Evolutionary conservation across 2,797 vertebrate species (phyloP).

Genomic region (Cirrhinus mrigala): DNA sequence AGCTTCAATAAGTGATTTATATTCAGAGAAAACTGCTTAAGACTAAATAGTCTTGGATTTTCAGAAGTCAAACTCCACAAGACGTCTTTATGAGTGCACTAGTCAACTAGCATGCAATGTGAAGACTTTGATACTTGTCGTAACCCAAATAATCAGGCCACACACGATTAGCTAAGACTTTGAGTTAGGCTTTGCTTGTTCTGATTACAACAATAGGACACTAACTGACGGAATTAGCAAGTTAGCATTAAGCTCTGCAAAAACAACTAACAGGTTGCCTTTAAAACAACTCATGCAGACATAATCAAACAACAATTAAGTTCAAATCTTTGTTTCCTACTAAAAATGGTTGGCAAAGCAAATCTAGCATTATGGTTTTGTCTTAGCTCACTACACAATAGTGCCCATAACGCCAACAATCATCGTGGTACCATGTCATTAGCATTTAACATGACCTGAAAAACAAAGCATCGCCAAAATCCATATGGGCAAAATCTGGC

Average conservation of each 20-base stretch:
- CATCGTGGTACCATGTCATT: constrained; percentile 1
- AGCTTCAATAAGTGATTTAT: constrained; percentile 37
- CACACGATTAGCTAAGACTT: not conserved
- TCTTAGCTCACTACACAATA: not conserved
- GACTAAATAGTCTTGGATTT: not conserved
- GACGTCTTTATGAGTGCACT: not conserved
- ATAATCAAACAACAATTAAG: not conserved
- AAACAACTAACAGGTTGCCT: constrained; percentile 16
- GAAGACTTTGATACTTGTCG: not conserved
- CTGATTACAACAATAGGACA: not conserved
- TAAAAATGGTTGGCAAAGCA: not conserved
- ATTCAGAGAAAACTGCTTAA: not conserved
- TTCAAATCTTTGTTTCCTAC: not conserved
- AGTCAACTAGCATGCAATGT: not conserved
- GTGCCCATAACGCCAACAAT: not conserved
- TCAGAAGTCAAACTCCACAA: not conserved
- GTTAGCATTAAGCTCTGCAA: constrained; percentile 10
- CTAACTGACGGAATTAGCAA: not conserved
- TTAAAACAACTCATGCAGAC: constrained; percentile 1
- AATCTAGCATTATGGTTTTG: not conserved
- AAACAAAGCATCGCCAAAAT: constrained; percentile 6
- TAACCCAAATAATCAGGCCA: not conserved
- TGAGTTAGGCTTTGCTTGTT: not conserved
- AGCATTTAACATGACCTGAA: constrained; percentile 9
- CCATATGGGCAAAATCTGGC: constrained; percentile 18